Conservation (phyloP, 2,888 invertebrate genomes). For the Meiosimyza platycephala region DNA sequence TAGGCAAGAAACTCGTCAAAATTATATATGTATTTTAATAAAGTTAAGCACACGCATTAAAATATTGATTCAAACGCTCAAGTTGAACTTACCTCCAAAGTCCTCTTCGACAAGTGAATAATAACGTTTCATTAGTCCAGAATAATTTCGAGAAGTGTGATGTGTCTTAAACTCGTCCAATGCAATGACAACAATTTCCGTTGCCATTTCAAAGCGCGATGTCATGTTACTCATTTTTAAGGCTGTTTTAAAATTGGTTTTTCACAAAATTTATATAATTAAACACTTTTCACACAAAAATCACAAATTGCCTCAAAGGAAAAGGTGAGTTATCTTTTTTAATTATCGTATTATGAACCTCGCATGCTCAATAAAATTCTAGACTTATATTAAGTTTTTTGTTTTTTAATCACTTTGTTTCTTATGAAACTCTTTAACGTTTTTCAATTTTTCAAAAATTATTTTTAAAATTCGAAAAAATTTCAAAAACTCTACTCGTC, state of each 20-base stretch:
- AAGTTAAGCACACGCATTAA: no score
- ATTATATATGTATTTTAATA: no score
- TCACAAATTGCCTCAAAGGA: neutral
- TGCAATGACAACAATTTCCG: slow-evolving; percentile 76
- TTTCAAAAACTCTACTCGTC: neutral
- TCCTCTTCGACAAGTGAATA: slow-evolving; percentile 76
- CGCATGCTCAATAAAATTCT: neutral
- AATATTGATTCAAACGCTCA: no score
- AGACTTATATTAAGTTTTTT: neutral
- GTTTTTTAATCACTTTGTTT: neutral
- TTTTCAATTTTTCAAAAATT: slow-evolving; percentile 9
- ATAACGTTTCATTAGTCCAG: slow-evolving; percentile 76
- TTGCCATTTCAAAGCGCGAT: slow-evolving; percentile 66
- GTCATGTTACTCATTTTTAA: slow-evolving; percentile 59
- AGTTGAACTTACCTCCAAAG: slow-evolving; percentile 75
- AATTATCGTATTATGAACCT: neutral
- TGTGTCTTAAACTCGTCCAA: slow-evolving; percentile 75
- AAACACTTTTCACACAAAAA: neutral
- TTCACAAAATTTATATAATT: neutral
- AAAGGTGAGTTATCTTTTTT: neutral
- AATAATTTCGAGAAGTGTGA: slow-evolving; percentile 70
- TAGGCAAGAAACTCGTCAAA: no score
- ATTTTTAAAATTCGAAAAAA: slow-evolving; percentile 11
- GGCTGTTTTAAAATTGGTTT: neutral
- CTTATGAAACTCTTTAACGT: no score